Percentiles rank a stretch among this genome's conserved stretches.
Conservation (phyloP, 1,140 invertebrate species). For the Pseudomyrmex pallidus region DNA sequence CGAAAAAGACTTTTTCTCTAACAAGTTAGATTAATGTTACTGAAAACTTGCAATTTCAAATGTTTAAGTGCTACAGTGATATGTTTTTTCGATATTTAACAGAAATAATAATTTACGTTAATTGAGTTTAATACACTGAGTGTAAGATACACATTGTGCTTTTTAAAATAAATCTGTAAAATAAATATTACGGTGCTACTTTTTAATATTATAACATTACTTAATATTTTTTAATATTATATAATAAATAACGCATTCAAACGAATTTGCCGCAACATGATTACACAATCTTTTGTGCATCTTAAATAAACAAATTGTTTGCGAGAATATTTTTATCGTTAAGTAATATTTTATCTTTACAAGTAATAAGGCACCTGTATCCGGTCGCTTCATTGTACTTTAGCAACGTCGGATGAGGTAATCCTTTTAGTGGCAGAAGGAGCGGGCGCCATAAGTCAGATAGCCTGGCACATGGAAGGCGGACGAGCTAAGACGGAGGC, state of each 20-base stretch:
- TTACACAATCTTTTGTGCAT: not conserved
- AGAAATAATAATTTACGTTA: conserved; percentile 6
- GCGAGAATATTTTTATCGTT: not conserved
- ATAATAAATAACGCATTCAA: not conserved
- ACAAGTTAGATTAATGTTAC: conserved; percentile 15
- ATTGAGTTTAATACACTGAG: not conserved
- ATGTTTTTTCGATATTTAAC: not conserved
- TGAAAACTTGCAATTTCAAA: conserved; percentile 11
- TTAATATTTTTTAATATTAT: not conserved
- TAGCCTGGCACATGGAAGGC: not conserved
- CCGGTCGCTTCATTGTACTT: conserved; percentile 20
- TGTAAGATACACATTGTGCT: not conserved
- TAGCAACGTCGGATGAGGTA: conserved; percentile 19
- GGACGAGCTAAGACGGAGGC: not conserved
- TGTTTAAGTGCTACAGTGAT: not conserved
- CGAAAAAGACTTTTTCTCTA: conserved; percentile 31
- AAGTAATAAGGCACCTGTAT: conserved; percentile 24
- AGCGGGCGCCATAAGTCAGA: conserved; percentile 42
- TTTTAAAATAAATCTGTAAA: conserved; percentile 11
- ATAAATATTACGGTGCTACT: not conserved
- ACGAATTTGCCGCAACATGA: not conserved
- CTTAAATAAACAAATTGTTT: too few relatives aligned
- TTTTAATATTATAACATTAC: not conserved
- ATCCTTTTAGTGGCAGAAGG: conserved; percentile 41
- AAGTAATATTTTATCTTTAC: conserved; percentile 23